Evolutionary conservation across 23 tunicate species (phyloP).

Genomic region (Corella eumyota): DNA sequence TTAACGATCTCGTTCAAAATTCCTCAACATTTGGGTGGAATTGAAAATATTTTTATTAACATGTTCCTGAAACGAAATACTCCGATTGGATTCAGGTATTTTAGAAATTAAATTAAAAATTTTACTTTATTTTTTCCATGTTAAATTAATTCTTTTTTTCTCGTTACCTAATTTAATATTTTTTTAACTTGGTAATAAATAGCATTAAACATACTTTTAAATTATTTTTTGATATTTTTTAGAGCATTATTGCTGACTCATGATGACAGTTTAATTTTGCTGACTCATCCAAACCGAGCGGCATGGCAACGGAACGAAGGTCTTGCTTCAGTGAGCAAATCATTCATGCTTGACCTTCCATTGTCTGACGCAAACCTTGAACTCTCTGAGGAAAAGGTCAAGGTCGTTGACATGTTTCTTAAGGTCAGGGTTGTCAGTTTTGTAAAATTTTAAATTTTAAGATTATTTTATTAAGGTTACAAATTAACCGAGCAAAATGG

Average conservation of each 20-base stretch:
- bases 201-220: too few species aligned
- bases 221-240: too few species aligned
- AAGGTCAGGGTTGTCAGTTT: slow-evolving; percentile 40
- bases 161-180: too few species aligned
- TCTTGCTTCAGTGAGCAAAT: slow-evolving; percentile 34
- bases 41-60: slow-evolving; percentile 24
- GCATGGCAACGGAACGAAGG: slow-evolving; percentile 74
- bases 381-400: slow-evolving; percentile 29
- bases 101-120: not conserved
- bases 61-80: slow-evolving; percentile 47
- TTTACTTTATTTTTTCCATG: not conserved
- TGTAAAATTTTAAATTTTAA: not conserved
- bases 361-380: slow-evolving; percentile 58
- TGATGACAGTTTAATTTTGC: slow-evolving; percentile 31
- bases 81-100: slow-evolving; percentile 63
- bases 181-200: too few species aligned
- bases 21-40: slow-evolving; percentile 17
- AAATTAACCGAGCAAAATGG: too few species aligned
- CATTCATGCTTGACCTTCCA: slow-evolving; percentile 74
- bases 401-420: slow-evolving; percentile 53
- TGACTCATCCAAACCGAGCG: slow-evolving; percentile 52
- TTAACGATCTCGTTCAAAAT: slow-evolving; percentile 18
- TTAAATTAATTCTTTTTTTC: not conserved
- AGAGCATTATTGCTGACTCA: slow-evolving; percentile 9
- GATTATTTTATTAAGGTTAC: not conserved